Base-by-base conservation (phyloP, 2,888 invertebrate genomes). In the Muscina levida region DNA sequence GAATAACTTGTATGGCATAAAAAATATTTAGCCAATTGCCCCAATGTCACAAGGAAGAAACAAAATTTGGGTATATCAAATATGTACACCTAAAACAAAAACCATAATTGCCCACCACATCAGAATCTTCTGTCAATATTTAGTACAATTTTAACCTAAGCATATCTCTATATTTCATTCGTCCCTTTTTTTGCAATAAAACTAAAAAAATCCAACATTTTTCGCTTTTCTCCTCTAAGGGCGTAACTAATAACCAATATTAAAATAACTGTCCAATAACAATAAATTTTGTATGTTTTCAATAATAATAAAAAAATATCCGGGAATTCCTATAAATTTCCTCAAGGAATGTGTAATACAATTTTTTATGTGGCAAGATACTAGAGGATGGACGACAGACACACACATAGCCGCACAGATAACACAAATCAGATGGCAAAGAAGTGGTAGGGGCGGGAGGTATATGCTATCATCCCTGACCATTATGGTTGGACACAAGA, bases 211-310 rank as follows among this genome's bases (percentile, higher is more conserved):
- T 6, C 19, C 19, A 65, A 15, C n/a, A n/a, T n/a, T n/a, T n/a
- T n/a, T n/a, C n/a, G n/a, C n/a, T n/a, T n/a, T n/a, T n/a, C 15
- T 53, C 73, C 76, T 53, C 77, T 71, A 70, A 73, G 81, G 81
- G 81, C 81, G 81, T 74, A 73, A 72, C 81, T 62, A 77, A 77
- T 77, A 81, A 74, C 53, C 53, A 51, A 77, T 66, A 80, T 73
- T 73, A 76, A 77, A 80, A 59, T 66, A 74, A 77, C 71, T 74
- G 67, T 62, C 62, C 71, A 77, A 77, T 81, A 77, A 74, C 46
- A 74, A 81, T 81, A 81, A 77, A 81, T 81, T 72, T 74, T 68
- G 15, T 72, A 57, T 72, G 37, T 56, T 44, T 31, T 11, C 59
- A 62, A 62, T 62, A 62, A 62, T 42, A 62, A 62, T 31, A 62